Evolutionary conservation across 2,113 vertebrate genomes (phyloP).

Genomic region (Perca fluviatilis): DNA sequence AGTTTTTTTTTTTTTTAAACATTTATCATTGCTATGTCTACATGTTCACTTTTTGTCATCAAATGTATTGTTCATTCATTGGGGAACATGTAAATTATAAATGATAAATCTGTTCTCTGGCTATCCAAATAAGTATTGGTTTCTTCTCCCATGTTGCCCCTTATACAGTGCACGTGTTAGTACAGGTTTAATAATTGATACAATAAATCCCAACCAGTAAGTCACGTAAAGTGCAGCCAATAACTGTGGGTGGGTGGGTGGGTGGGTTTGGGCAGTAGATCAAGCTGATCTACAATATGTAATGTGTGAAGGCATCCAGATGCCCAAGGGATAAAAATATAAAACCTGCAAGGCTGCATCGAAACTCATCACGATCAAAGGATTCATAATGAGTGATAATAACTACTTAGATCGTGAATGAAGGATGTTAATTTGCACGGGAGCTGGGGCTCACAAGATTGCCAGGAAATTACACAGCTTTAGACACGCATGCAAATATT

Average conservation of each 20-base stretch:
- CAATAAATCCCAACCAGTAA: conserved; percentile 45
- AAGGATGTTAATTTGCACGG: conserved; percentile 59
- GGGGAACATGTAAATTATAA: conserved; percentile 1
- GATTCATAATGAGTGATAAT: conserved; percentile 69
- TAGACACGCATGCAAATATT: conserved; percentile 59
- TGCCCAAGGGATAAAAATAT: conserved; percentile 64
- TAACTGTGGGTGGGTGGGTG: conserved; percentile 31
- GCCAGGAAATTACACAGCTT: conserved; percentile 67
- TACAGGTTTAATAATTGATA: conserved; percentile 63
- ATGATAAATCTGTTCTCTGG: neutral
- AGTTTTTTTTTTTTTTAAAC: neutral
- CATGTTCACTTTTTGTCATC: conserved; percentile 43
- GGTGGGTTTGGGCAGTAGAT: conserved; percentile 2
- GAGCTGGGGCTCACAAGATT: conserved; percentile 48
- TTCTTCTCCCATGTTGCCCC: conserved; percentile 22
- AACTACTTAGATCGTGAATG: conserved; percentile 65
- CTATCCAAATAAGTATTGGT: conserved; percentile 38
- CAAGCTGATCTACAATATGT: conserved; percentile 49
- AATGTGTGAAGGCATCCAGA: conserved; percentile 37
- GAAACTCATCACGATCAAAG: conserved; percentile 60
- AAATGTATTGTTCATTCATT: conserved; percentile 55
- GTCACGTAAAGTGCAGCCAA: conserved; percentile 52
- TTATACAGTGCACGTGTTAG: conserved; percentile 19
- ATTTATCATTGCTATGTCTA: conserved; percentile 26
- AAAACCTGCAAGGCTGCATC: conserved; percentile 52